These are phyloP conservation scores for Zosterops lateralis DNA, from an alignment of 2,113 vertebrate genomes.

Conservation along the genomic window DNA sequence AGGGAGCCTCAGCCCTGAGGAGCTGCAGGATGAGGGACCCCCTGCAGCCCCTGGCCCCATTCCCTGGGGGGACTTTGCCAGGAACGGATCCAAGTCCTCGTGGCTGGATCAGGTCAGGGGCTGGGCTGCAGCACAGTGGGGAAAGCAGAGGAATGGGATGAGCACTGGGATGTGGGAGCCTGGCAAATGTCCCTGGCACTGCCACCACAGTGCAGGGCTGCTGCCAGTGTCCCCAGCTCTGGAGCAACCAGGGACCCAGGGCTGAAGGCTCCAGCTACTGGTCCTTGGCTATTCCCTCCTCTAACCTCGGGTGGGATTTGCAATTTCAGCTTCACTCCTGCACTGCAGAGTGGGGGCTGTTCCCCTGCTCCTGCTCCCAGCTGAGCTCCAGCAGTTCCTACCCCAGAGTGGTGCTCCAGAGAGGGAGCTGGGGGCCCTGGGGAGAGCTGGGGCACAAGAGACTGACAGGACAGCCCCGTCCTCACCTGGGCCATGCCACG, in stretches of 20 bases:
- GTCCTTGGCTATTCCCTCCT: not conserved
- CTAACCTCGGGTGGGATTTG: not conserved
- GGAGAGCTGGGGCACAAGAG: not conserved
- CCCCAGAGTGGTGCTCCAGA: fast-evolving
- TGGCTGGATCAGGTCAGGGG: not conserved
- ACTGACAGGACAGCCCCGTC: not conserved
- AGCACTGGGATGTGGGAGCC: not conserved
- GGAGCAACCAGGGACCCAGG: fast-evolving
- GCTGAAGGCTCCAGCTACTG: not conserved
- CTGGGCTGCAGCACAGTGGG: not conserved
- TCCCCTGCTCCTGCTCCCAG: not conserved
- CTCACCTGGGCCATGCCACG: not conserved
- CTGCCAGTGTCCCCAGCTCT: not conserved
- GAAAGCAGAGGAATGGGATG: not conserved
- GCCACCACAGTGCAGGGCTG: fast-evolving
- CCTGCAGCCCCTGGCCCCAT: not conserved
- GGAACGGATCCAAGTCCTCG: not conserved
- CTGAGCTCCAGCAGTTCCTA: not conserved
- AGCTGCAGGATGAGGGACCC: not conserved
- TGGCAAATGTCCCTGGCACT: not conserved
- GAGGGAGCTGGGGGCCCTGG: not conserved
- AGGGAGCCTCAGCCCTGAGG: not conserved
- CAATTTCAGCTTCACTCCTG: not conserved
- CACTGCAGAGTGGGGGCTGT: not conserved
- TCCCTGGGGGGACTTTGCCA: not conserved